Base-by-base conservation (phyloP, 2,113 vertebrate species). In the Barbus barbus region DNA sequence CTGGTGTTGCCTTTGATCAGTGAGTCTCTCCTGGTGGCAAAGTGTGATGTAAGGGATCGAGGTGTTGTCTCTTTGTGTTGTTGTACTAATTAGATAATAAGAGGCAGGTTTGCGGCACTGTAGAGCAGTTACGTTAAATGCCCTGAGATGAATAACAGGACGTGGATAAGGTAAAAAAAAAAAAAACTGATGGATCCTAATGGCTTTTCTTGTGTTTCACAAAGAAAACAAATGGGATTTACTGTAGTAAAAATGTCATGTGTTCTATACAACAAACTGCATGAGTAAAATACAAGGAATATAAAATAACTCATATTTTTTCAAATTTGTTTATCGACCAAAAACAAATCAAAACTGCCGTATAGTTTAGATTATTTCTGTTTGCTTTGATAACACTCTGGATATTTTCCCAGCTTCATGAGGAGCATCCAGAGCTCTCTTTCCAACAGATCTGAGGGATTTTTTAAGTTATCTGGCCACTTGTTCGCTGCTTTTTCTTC, bases 61-160 rank as follows among this genome's bases (percentile, higher is more conserved):
- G 60, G 46, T 73, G 85, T 73, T 83, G 63, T 86, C 56, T 63
- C 26, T 72, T 69, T 51, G 69, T 58, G 51, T 58, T 76, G 60
- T 81, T 76, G 60, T 61, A 69, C 86, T 61, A 84, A 87, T 81
- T 87, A 74, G 78, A 84, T 84, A 82, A 82, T 82, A n/a, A 71
- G 72, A 61, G 48, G 20, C 41, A 82, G 63, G 78, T 82, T 82
- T 82, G 83, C 9, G n/a, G 14, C 16, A 71, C 61, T 53, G 11
- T 63, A 14, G 63, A 48, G n/a, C 18, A 78, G 78, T 76, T 61
- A 71, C 44, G 51, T 56, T 16, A 48, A 63, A 63, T 36, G 33
- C n/a, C 18, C 36, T 63, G 33, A 22, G 76, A 60, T 13, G 20
- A 61, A 41, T 58, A 26, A 36, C 22, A 78, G 22, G 53, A 60